These are phyloP conservation scores for Argyrosomus japonicus DNA, from an alignment of 2,113 vertebrate genomes.

Conservation along the genomic window DNA sequence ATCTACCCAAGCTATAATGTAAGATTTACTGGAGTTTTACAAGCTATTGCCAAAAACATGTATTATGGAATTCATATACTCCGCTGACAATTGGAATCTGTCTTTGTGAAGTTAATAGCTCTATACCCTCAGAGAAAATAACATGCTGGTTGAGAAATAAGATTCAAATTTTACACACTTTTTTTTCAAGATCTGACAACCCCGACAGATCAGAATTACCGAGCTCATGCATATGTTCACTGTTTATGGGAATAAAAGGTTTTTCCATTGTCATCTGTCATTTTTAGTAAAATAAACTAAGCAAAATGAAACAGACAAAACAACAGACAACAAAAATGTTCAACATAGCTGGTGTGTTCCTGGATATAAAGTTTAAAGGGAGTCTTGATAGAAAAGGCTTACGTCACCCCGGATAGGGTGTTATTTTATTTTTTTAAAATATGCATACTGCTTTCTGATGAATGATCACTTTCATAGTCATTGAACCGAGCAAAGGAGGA, in stretches of 20 bases:
- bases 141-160: conserved; percentile 40
- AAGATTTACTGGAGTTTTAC: conserved; percentile 52
- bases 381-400: conserved; percentile 29
- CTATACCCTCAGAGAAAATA: conserved; percentile 57
- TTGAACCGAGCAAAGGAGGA: conserved; percentile 28
- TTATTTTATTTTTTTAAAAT: conserved; percentile 5
- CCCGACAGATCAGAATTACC: conserved; percentile 51
- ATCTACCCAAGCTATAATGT: conserved; percentile 20
- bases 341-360: background rate
- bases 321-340: background rate
- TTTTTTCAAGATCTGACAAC: conserved; percentile 46
- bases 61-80: conserved; percentile 56
- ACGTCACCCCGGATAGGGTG: background rate
- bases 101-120: conserved; percentile 63
- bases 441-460: conserved; percentile 37
- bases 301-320: conserved; percentile 7
- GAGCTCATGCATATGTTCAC: conserved; percentile 31
- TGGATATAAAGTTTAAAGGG: background rate
- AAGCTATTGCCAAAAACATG: conserved; percentile 53
- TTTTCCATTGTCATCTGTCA: background rate
- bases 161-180: conserved; percentile 41
- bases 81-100: conserved; percentile 50
- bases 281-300: background rate
- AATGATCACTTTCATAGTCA: conserved; percentile 62
- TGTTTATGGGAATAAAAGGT: conserved; percentile 27